phyloP scores from a whole-genome alignment of 2,113 vertebrate genomes.

The Sminthopsis crassicaudata region DNA sequence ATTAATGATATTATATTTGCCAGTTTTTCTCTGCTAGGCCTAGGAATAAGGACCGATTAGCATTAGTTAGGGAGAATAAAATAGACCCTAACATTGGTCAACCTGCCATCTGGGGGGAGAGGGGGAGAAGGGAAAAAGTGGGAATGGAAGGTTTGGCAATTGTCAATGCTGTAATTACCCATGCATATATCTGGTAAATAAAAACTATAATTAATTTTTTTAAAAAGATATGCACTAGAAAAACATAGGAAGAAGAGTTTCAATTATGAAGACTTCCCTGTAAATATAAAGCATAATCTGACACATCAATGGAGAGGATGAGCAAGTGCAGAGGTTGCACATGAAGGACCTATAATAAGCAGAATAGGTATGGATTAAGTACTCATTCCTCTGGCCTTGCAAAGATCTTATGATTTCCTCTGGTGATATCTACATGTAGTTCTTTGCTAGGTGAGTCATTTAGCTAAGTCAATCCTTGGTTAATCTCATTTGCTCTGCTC shows the following conservation, averaged over 20 bases:
- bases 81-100: no score
- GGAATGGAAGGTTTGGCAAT: no score
- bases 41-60: no score
- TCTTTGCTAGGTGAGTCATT: not conserved
- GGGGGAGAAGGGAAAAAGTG: no score
- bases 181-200: no score
- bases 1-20: no score
- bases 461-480: not conserved
- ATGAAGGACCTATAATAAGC: not conserved
- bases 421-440: not conserved
- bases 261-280: not conserved
- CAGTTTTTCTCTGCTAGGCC: no score
- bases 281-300: not conserved
- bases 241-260: not conserved
- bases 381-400: not conserved
- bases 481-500: not conserved
- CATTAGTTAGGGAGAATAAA: no score
- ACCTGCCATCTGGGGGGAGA: no score
- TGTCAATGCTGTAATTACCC: no score
- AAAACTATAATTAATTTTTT: no score
- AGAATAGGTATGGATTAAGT: not conserved
- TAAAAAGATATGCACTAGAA: not conserved
- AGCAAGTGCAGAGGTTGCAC: not conserved
- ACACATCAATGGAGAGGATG: not conserved
- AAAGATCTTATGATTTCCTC: not conserved